Conservation (phyloP, 2,797 vertebrate genomes). For the Gymnothorax javanicus region DNA sequence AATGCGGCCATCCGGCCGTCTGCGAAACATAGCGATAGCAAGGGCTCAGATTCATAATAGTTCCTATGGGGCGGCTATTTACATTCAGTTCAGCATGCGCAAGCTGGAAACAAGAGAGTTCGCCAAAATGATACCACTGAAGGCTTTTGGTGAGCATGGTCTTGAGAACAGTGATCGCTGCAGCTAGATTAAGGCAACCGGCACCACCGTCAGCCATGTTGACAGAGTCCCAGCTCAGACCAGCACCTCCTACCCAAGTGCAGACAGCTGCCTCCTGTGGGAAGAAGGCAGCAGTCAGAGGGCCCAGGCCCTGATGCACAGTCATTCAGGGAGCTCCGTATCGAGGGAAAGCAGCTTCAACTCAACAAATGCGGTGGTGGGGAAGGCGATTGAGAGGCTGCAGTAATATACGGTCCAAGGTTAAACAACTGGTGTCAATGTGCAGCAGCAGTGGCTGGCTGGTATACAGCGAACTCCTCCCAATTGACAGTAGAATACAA, state of each 20-base stretch:
- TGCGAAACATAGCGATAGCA: background rate
- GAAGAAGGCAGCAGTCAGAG: background rate
- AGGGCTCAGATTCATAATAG: background rate
- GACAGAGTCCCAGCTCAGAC: background rate
- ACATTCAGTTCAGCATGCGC: background rate
- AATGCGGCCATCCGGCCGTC: background rate
- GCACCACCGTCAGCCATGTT: background rate
- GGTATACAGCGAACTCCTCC: background rate
- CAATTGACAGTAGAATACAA: background rate
- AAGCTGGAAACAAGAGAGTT: background rate
- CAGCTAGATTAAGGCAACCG: background rate
- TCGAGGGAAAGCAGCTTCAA: background rate
- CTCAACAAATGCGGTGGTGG: background rate
- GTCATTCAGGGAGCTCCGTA: background rate
- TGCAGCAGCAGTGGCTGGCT: background rate
- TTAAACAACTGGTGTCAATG: background rate
- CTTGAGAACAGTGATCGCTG: background rate
- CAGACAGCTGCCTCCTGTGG: background rate
- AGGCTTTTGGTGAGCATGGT: background rate
- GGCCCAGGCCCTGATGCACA: background rate
- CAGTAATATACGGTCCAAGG: background rate
- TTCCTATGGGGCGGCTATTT: background rate
- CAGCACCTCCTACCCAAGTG: background rate
- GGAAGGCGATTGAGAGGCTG: background rate
- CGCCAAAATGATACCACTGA: background rate